Evolutionary conservation across 2,888 invertebrate species (phyloP).

Genomic region (Heteropelma amictum): DNA sequence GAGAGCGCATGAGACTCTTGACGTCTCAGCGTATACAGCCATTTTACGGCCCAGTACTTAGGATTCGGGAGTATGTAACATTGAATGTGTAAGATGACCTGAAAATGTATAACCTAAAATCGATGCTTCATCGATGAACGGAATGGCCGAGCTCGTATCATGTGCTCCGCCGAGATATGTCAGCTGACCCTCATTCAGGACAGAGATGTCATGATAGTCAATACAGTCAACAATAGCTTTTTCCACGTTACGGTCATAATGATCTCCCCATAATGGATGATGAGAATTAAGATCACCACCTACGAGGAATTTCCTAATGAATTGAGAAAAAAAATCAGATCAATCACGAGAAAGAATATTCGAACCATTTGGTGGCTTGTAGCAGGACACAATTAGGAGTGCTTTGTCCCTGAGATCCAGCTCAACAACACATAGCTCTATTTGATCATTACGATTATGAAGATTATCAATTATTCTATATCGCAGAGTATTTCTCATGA

Average conservation of each 20-base stretch:
- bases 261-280: slow-evolving; percentile 29
- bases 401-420: slow-evolving; percentile 21
- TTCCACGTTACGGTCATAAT: neutral
- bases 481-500: slow-evolving; percentile 4
- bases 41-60: no score
- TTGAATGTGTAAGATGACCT: no score
- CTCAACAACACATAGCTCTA: slow-evolving; percentile 40
- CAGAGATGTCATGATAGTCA: neutral
- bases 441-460: slow-evolving; percentile 16
- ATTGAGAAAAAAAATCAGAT: slow-evolving; percentile 30
- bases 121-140: no score
- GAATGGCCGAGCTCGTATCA: slow-evolving; percentile 15
- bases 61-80: no score
- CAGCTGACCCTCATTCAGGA: slow-evolving; percentile 20
- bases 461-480: neutral
- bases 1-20: no score
- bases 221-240: slow-evolving; percentile 1
- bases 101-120: no score
- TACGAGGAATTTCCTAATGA: slow-evolving; percentile 20
- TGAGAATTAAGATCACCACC: slow-evolving; percentile 38
- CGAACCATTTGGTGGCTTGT: neutral
- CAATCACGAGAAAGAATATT: slow-evolving; percentile 10
- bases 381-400: slow-evolving; percentile 15
- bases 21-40: no score
- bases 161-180: slow-evolving; percentile 9